Evolutionary conservation across 2,113 vertebrate genomes (phyloP).

Genomic region (Eleginops maclovinus): DNA sequence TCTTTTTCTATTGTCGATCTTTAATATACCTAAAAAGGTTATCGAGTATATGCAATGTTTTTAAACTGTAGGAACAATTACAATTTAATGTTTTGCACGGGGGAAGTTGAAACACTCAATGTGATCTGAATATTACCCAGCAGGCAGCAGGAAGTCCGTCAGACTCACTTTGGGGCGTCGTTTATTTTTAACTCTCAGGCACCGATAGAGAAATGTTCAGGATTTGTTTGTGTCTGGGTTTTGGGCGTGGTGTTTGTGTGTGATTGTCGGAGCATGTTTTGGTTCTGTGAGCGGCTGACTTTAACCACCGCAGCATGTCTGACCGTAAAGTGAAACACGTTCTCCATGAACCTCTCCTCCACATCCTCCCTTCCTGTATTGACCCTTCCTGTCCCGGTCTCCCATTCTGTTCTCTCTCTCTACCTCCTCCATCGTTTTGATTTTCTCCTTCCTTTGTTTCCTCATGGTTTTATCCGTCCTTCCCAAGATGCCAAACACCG

Average conservation of each 20-base stretch:
- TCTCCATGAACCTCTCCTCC: background rate
- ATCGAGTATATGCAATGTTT: background rate
- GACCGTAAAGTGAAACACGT: background rate
- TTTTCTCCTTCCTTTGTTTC: background rate
- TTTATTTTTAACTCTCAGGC: background rate
- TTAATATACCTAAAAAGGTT: background rate
- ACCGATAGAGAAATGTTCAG: background rate
- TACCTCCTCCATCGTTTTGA: background rate
- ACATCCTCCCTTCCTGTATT: background rate
- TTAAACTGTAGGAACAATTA: background rate
- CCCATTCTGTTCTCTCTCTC: background rate
- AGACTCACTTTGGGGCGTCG: background rate
- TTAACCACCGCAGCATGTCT: slow-evolving; percentile 32
- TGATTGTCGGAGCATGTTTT: slow-evolving; percentile 15
- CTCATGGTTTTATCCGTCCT: background rate
- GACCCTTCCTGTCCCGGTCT: background rate
- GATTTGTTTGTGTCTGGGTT: slow-evolving; percentile 34
- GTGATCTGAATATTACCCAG: background rate
- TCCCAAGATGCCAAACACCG: slow-evolving; percentile 92
- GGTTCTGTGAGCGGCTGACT: slow-evolving; percentile 19
- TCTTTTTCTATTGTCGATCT: background rate
- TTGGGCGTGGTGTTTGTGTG: slow-evolving; percentile 13
- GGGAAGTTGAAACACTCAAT: background rate
- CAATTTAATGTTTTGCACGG: background rate
- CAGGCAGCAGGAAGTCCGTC: background rate